Percentiles rank a stretch among this genome's conserved stretches.
These are phyloP conservation scores for Anoplopoma fimbria DNA, from an alignment of 2,113 vertebrate species.

Conservation along the genomic window DNA sequence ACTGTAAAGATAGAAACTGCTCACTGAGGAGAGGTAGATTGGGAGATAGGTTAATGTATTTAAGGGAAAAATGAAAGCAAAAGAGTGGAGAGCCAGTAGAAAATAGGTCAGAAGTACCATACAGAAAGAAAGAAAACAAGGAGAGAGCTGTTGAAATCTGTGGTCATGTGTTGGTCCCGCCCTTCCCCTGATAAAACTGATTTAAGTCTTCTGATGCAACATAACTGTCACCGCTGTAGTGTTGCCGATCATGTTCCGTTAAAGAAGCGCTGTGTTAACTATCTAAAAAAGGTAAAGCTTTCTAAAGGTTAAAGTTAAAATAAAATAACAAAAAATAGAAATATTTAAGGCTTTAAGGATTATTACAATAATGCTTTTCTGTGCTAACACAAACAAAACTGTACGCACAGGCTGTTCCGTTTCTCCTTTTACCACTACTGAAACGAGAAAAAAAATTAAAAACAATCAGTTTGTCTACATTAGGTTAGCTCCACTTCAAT, in stretches of 20 bases:
- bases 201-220: slow-evolving; percentile 50
- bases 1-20: slow-evolving; percentile 26
- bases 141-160: slow-evolving; percentile 42
- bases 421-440: slow-evolving; percentile 53
- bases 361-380: slow-evolving; percentile 72
- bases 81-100: slow-evolving; percentile 10
- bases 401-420: slow-evolving; percentile 51
- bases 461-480: slow-evolving; percentile 78
- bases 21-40: slow-evolving; percentile 36
- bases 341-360: slow-evolving; percentile 81
- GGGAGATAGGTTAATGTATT: not conserved
- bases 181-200: slow-evolving; percentile 66
- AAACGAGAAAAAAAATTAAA: slow-evolving; percentile 46
- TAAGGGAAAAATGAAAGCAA: slow-evolving; percentile 20
- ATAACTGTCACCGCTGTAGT: slow-evolving; percentile 58
- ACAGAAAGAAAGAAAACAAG: slow-evolving; percentile 30
- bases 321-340: slow-evolving; percentile 62
- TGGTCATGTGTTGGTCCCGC: slow-evolving; percentile 77
- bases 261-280: slow-evolving; percentile 68
- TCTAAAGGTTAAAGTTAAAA: slow-evolving; percentile 73
- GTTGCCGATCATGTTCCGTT: slow-evolving; percentile 57
- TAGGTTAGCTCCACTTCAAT: slow-evolving; percentile 74
- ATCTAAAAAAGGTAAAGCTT: slow-evolving; percentile 65
- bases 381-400: slow-evolving; percentile 65
- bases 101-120: slow-evolving; percentile 47